phyloP scores from a whole-genome alignment of 2,113 vertebrate genomes.

The Recurvirostra avosetta region DNA sequence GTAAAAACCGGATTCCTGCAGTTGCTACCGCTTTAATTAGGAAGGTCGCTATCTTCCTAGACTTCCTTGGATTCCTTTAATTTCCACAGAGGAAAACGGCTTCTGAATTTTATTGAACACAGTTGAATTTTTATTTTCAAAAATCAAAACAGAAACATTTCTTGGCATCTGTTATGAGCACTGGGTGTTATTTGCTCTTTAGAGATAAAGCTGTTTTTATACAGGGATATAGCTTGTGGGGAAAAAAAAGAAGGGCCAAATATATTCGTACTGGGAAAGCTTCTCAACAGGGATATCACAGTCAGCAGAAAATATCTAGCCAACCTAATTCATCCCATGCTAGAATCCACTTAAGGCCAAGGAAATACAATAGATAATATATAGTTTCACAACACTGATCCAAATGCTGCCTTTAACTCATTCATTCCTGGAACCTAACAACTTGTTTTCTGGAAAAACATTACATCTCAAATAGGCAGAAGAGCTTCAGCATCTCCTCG shows the following conservation, averaged over 20 bases:
- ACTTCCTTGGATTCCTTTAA: constrained; percentile 87
- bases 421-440: constrained; percentile 17
- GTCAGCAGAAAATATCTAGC: constrained; percentile 74
- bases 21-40: constrained; percentile 93
- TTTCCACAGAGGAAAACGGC: constrained; percentile 88
- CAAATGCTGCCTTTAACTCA: constrained; percentile 63
- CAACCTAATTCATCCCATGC: constrained; percentile 54
- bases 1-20: constrained; percentile 82
- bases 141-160: constrained; percentile 85
- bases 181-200: constrained; percentile 85
- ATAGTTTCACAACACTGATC: constrained; percentile 28
- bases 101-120: constrained; percentile 85
- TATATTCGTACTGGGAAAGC: constrained; percentile 76
- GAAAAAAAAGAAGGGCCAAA: constrained; percentile 68
- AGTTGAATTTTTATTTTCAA: constrained; percentile 84
- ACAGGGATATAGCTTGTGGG: constrained; percentile 72
- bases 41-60: constrained; percentile 82
- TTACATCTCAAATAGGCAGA: not conserved
- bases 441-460: not conserved
- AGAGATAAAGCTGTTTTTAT: constrained; percentile 83
- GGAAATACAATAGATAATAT: constrained; percentile 67
- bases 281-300: constrained; percentile 69
- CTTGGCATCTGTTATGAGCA: constrained; percentile 83
- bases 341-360: constrained; percentile 59
- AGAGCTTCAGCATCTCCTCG: not conserved